Evolutionary conservation across 2,888 invertebrate genomes (phyloP).

Genomic region (Melangyna quadrimaculata): DNA sequence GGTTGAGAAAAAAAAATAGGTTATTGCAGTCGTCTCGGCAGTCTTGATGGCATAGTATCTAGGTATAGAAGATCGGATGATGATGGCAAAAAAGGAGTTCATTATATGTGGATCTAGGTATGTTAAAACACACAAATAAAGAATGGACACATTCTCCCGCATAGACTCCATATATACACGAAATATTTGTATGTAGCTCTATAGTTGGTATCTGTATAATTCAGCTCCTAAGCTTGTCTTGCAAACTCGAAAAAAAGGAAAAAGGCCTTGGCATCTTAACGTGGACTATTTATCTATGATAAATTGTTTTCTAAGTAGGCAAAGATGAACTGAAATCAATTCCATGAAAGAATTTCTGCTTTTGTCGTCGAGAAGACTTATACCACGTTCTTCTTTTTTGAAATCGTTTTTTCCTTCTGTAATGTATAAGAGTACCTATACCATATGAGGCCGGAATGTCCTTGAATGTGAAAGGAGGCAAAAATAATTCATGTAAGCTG

Average conservation of each 20-base stretch:
- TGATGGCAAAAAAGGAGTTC: constrained; percentile 30
- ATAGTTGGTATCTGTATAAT: not conserved
- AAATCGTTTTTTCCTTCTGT: constrained; percentile 60
- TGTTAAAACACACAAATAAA: constrained; percentile 60
- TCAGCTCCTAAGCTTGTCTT: constrained; percentile 7
- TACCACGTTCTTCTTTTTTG: constrained; percentile 52
- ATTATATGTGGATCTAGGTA: constrained; percentile 13
- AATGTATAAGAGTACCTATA: not conserved
- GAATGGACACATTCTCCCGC: constrained; percentile 46
- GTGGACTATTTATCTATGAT: constrained; percentile 71
- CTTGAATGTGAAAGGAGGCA: constrained; percentile 33
- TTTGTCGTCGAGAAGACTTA: constrained; percentile 58
- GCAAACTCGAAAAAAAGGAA: not conserved
- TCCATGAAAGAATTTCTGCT: constrained; percentile 66
- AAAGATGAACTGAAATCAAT: constrained; percentile 71
- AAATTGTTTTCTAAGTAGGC: constrained; percentile 71
- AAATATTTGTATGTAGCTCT: not conserved
- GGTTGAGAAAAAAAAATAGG: not conserved
- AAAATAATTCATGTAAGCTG: constrained; percentile 64
- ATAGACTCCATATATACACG: not conserved
- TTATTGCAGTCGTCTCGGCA: constrained; percentile 16
- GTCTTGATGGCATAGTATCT: not conserved
- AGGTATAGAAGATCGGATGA: not conserved
- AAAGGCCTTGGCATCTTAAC: constrained; percentile 65
- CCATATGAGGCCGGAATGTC: constrained; percentile 27